Evolutionary conservation across 2,113 vertebrate species (phyloP).

Genomic region (Riparia riparia): DNA sequence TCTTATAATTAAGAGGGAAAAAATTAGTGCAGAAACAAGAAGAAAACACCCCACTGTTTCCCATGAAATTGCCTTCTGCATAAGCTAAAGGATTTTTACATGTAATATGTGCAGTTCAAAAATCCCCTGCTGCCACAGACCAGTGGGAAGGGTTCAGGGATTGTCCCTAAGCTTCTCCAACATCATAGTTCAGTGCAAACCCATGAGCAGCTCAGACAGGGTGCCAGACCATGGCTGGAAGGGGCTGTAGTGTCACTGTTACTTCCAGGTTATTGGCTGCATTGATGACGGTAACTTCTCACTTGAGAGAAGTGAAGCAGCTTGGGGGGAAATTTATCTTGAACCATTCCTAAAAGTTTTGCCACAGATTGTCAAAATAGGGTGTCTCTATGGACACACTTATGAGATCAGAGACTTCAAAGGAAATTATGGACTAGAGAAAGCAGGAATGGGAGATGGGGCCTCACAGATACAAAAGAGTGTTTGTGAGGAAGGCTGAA

Average conservation of each 20-base stretch:
- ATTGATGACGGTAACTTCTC: neutral
- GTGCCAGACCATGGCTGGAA: neutral
- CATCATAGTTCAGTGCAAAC: fast-evolving
- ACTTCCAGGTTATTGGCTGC: neutral
- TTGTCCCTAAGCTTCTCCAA: neutral
- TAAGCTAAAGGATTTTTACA: neutral
- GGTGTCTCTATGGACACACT: neutral
- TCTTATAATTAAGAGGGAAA: neutral
- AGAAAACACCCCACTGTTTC: neutral
- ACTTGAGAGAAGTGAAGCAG: neutral
- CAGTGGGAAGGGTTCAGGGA: neutral
- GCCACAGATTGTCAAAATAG: neutral
- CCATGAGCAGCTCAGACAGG: neutral
- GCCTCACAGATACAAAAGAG: neutral
- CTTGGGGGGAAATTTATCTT: neutral
- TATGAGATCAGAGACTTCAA: neutral
- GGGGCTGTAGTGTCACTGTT: neutral
- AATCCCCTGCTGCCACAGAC: neutral
- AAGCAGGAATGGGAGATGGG: neutral
- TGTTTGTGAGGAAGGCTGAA: neutral
- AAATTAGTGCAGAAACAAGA: neutral
- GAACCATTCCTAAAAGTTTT: neutral
- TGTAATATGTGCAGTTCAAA: neutral
- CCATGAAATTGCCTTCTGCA: neutral
- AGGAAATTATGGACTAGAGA: neutral